Evolutionary conservation across 2,888 invertebrate genomes (phyloP).

Genomic region (Thumatha senex): DNA sequence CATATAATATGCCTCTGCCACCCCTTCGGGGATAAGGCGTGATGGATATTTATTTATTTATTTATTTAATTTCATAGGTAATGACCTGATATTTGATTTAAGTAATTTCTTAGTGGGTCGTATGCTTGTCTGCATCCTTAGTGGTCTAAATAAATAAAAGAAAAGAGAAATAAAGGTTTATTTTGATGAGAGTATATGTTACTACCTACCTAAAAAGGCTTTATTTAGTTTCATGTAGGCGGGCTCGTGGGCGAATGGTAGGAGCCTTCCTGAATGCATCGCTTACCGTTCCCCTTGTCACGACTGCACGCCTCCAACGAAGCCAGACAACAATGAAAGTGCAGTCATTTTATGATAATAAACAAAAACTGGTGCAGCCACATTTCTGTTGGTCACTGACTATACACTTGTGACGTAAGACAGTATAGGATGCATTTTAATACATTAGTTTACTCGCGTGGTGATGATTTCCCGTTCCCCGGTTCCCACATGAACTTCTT

Average conservation of each 20-base stretch:
- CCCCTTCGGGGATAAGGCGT: too few species aligned
- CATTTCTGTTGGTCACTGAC: constrained; percentile 1
- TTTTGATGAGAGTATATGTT: not conserved
- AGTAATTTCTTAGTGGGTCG: too few species aligned
- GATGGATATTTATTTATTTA: too few species aligned
- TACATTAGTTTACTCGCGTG: too few species aligned
- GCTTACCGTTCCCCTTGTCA: constrained; percentile 32
- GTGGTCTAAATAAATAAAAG: too few species aligned
- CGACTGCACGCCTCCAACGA: constrained; percentile 20
- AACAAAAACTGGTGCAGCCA: constrained; percentile 6
- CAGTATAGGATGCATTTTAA: too few species aligned
- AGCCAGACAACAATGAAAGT: constrained; percentile 30
- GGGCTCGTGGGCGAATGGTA: constrained; percentile 33
- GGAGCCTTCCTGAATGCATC: constrained; percentile 33
- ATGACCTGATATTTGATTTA: too few species aligned
- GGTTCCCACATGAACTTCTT: too few species aligned
- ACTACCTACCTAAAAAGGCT: not conserved
- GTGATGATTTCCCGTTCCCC: too few species aligned
- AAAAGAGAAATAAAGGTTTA: not conserved
- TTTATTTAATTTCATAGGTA: too few species aligned
- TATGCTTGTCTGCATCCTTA: too few species aligned
- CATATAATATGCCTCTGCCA: too few species aligned
- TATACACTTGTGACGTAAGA: not conserved
- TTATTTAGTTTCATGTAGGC: constrained; percentile 20
- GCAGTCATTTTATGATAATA: constrained; percentile 11